phyloP scores from a whole-genome alignment of 37 sponge, comb jelly and placozoan species.

The Axinella damicornis region DNA sequence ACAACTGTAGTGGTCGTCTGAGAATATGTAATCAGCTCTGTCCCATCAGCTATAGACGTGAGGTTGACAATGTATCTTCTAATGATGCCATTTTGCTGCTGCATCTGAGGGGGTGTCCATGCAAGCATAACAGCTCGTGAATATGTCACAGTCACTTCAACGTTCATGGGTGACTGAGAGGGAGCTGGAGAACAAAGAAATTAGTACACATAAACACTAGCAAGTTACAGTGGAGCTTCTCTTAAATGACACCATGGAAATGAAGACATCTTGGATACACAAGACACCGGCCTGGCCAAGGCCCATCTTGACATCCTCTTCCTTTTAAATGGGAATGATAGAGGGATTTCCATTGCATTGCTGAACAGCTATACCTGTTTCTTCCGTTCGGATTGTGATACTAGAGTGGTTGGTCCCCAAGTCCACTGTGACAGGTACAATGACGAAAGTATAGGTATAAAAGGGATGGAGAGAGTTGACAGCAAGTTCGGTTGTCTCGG shows the following conservation, averaged over 20 bases:
- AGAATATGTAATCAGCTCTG: not conserved
- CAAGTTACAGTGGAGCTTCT: no score
- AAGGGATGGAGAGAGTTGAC: not conserved
- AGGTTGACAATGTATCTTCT: not conserved
- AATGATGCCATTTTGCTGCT: not conserved
- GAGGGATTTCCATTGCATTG: no score
- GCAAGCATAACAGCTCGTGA: not conserved
- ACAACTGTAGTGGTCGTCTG: not conserved
- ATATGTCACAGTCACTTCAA: not conserved
- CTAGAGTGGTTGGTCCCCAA: not conserved
- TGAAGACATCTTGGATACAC: no score
- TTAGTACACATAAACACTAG: no score
- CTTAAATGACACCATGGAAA: no score
- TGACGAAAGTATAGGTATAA: not conserved
- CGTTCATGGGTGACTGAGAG: not conserved
- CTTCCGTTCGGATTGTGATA: not conserved
- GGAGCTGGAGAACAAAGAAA: not conserved
- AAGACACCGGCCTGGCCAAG: no score
- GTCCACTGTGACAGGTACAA: not conserved
- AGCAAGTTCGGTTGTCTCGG: not conserved
- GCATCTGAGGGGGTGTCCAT: not conserved
- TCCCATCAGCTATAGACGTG: not conserved
- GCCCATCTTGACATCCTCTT: no score
- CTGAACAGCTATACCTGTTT: not conserved
- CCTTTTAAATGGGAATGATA: no score